A percentile compares a stretch with the other conserved stretches of the same genome.
Evolutionary conservation across 1,140 invertebrate genomes (phyloP).

Genomic region (Platyscapa corneri): DNA sequence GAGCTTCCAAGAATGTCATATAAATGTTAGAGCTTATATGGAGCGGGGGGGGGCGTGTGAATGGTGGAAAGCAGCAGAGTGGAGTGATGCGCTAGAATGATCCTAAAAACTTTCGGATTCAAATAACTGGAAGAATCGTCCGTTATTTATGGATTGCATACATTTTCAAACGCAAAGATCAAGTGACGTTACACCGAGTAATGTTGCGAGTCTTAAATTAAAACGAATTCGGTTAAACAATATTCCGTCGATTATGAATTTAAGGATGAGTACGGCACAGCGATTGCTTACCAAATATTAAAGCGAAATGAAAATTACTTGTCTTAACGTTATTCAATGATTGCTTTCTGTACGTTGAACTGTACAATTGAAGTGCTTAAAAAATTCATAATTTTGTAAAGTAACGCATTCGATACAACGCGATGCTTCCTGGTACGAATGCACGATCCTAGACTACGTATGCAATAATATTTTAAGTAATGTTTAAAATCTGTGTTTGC

Average conservation of each 20-base stretch:
- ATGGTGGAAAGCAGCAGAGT: background rate
- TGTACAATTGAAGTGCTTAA: too few species aligned
- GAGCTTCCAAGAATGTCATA: conserved; percentile 39
- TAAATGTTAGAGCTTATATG: conserved; percentile 34
- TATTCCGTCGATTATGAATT: background rate
- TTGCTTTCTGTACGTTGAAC: too few species aligned
- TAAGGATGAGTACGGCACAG: too few species aligned
- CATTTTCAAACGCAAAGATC: background rate
- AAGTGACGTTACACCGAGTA: background rate
- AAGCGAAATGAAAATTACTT: too few species aligned
- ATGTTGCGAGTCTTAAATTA: background rate
- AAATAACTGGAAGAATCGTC: background rate
- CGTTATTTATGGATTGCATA: background rate
- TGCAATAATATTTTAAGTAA: too few species aligned
- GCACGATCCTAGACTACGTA: too few species aligned
- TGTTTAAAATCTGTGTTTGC: too few species aligned
- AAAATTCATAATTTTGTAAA: too few species aligned
- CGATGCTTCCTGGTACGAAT: too few species aligned
- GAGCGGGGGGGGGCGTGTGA: background rate
- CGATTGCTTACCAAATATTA: too few species aligned
- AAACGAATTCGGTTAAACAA: background rate
- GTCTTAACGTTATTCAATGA: too few species aligned
- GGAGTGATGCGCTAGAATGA: background rate
- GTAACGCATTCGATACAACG: too few species aligned
- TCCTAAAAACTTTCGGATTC: conserved; percentile 18